Evolutionary conservation across 2,113 vertebrate species (phyloP).

Genomic region (Vicugna pacos): DNA sequence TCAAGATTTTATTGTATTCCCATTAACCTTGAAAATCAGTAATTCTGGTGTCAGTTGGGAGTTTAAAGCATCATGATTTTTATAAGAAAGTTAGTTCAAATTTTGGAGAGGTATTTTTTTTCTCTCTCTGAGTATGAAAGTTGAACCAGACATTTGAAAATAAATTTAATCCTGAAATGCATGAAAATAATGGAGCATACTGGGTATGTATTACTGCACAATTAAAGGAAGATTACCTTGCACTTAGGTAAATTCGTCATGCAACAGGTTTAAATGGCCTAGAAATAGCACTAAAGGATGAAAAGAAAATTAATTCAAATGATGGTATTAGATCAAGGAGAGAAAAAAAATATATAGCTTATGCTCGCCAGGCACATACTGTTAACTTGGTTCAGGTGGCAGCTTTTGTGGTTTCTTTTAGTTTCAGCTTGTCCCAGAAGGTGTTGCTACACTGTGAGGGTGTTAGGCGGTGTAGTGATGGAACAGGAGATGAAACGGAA

Average conservation of each 20-base stretch:
- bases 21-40: background rate
- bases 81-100: slow-evolving; percentile 17
- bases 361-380: background rate
- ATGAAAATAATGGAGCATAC: background rate
- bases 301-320: slow-evolving; percentile 56
- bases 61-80: slow-evolving; percentile 15
- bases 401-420: slow-evolving; percentile 66
- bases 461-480: background rate
- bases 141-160: slow-evolving; percentile 42
- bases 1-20: slow-evolving; percentile 37
- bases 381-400: background rate
- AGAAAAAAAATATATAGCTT: background rate
- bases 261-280: slow-evolving; percentile 25
- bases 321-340: slow-evolving; percentile 11
- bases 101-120: slow-evolving; percentile 19
- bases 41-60: background rate
- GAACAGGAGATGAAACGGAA: slow-evolving; percentile 57
- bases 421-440: slow-evolving; percentile 35
- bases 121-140: background rate
- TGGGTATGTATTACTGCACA: background rate
- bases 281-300: slow-evolving; percentile 10
- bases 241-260: slow-evolving; percentile 26
- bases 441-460: slow-evolving; percentile 42
- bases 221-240: slow-evolving; percentile 30
- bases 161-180: slow-evolving; percentile 16